Evolutionary conservation across 2,888 invertebrate species (phyloP).

Genomic region (Alitta virens): DNA sequence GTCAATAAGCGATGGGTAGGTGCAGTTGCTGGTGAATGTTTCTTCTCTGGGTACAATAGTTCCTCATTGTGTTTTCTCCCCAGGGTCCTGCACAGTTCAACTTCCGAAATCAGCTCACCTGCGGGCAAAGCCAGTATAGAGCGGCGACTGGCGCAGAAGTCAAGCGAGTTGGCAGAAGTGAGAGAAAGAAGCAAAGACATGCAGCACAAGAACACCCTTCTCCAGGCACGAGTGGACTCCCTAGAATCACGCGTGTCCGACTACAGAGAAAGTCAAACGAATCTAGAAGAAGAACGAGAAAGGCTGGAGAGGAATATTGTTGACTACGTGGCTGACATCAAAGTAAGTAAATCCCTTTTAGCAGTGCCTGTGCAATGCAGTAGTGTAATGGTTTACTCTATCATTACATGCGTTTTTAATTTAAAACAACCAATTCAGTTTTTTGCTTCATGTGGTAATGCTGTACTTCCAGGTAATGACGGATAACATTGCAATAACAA

Average conservation of each 20-base stretch:
- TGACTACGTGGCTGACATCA: conserved; percentile 40
- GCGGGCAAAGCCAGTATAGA: conserved; percentile 23
- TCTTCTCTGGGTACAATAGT: too few species aligned
- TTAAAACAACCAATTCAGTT: too few species aligned
- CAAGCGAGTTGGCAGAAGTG: conserved; percentile 38
- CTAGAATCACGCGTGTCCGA: conserved; percentile 3
- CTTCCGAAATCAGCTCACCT: conserved; percentile 19
- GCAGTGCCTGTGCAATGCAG: too few species aligned
- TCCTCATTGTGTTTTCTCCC: too few species aligned
- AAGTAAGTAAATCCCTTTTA: conserved; percentile 42
- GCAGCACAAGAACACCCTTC: conserved; percentile 31
- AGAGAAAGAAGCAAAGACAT: conserved; percentile 38
- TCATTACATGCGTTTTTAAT: too few species aligned
- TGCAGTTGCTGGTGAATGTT: too few species aligned
- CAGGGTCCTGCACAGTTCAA: too few species aligned
- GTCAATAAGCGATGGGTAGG: too few species aligned
- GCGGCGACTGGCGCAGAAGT: conserved; percentile 38
- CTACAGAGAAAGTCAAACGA: conserved; percentile 7
- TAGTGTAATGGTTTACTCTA: too few species aligned
- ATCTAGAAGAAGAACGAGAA: conserved; percentile 33
- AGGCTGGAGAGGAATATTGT: conserved; percentile 37
- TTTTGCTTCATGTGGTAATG: too few species aligned
- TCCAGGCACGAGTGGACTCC: not conserved
- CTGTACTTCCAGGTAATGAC: too few species aligned
- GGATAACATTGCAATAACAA: too few species aligned